These are phyloP conservation scores for Limnodromus scolopaceus DNA, from an alignment of 2,797 vertebrate genomes.

Conservation along the genomic window DNA sequence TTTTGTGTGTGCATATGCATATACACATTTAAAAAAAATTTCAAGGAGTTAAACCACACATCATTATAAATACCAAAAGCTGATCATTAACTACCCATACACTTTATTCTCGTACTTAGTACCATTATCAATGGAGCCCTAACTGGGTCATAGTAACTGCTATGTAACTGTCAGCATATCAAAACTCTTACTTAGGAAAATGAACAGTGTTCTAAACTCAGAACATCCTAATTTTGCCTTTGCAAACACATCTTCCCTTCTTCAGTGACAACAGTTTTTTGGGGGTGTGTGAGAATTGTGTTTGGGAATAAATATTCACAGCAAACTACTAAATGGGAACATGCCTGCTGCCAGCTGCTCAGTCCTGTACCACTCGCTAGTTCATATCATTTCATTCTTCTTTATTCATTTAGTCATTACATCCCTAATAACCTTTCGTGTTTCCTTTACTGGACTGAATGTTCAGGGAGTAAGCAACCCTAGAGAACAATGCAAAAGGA, in stretches of 20 bases:
- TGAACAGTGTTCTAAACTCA: neutral
- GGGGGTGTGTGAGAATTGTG: neutral
- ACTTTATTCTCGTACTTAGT: constrained; percentile 47
- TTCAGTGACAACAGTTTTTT: neutral
- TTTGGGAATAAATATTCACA: constrained; percentile 42
- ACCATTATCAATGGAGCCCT: constrained; percentile 8
- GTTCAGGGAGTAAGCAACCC: neutral
- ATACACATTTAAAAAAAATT: neutral
- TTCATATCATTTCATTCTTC: neutral
- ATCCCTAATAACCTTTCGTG: neutral
- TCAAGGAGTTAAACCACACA: neutral
- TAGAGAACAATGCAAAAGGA: neutral
- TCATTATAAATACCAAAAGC: constrained; percentile 48
- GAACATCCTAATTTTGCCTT: neutral
- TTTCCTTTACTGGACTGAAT: neutral
- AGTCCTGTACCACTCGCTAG: neutral
- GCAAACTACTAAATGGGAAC: neutral
- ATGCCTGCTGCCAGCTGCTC: neutral
- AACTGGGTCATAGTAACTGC: neutral
- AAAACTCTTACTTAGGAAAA: neutral
- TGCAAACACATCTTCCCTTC: neutral
- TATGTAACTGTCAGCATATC: neutral
- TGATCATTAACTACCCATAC: constrained; percentile 3
- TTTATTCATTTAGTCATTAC: neutral
- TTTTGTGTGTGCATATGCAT: neutral